Evolutionary conservation across 2,888 invertebrate species (phyloP), one percentile per base, ranked within the genome.

Genomic region (Athalia circularis): DNA sequence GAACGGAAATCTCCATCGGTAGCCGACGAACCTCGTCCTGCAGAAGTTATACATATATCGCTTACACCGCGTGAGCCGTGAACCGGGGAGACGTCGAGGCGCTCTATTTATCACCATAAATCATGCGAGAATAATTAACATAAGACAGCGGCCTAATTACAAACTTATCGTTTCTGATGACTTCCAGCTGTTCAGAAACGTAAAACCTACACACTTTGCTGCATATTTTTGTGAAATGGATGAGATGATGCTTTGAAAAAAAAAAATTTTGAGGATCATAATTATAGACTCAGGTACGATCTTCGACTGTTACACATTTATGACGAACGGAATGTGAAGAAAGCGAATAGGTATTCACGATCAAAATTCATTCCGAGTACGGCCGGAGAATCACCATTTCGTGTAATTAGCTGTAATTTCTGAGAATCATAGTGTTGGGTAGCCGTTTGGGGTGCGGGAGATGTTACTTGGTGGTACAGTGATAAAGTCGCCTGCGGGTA

Each of bases 401-500:
- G 80, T 84, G 84, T 89, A 89, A 89, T 89, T 89, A 89, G 88
- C 85, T 54, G 83, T 85, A 84, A 81, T 83, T 83, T 83, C 85
- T 87, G 87, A 89, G 88, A 86, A 87, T 85, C 83, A 80, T 82
- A 81, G 84, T 83, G 48, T 11, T 82, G 84, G 84, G 85, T 86
- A 82, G 85, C 85, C 77, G 82, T 83, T 83, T 84, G 84, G 85
- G 29, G 29, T 29, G 29, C 29, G 29, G 29, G 29, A 29, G 29
- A 29, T 29, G 29, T 29, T 29, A 29, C 29, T 29, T 29, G 29
- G 29, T 84, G 85, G 86, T 85, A 86, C 85, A 84, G 83, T 82
- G 81, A 82, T 83, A 84, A 81, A 82, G 85, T 82, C 79, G 79
- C 67, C 86, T 87, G 86, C 84, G 86, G 87, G 86, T 85, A 86